phyloP scores from a whole-genome alignment of 2,113 vertebrate genomes.

The Willisornis vidua region DNA sequence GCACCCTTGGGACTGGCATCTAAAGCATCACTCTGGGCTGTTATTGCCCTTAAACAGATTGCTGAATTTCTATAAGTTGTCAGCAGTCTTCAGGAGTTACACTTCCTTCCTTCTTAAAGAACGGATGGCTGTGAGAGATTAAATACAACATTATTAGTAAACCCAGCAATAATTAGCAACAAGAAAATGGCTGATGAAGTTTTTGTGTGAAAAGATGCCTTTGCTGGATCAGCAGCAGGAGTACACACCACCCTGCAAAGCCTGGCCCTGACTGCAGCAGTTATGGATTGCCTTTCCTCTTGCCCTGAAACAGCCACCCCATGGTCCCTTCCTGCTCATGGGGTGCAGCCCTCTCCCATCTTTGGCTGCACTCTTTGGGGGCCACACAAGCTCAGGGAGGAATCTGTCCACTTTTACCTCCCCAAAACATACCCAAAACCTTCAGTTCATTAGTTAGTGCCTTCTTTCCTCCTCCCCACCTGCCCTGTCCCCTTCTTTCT shows the following conservation, averaged over 20 bases:
- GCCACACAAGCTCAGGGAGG: not conserved
- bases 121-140: not conserved
- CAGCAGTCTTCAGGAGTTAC: not conserved
- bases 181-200: not conserved
- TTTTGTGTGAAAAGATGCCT: not conserved
- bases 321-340: accelerated
- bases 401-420: not conserved
- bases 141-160: not conserved
- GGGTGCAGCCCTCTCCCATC: not conserved
- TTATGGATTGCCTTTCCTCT: not conserved
- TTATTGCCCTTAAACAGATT: not conserved
- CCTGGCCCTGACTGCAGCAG: not conserved
- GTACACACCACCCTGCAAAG: not conserved
- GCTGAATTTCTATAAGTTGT: not conserved
- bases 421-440: not conserved
- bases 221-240: not conserved
- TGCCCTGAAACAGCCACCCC: accelerated
- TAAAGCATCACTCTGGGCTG: conserved; percentile 17
- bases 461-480: not conserved
- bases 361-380: accelerated
- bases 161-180: not conserved
- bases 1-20: not conserved
- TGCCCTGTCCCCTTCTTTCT: not conserved
- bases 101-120: not conserved
- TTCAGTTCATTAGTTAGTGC: not conserved